These are phyloP conservation scores for Psettodes erumei DNA, from an alignment of 2,113 vertebrate genomes.

Conservation along the genomic window DNA sequence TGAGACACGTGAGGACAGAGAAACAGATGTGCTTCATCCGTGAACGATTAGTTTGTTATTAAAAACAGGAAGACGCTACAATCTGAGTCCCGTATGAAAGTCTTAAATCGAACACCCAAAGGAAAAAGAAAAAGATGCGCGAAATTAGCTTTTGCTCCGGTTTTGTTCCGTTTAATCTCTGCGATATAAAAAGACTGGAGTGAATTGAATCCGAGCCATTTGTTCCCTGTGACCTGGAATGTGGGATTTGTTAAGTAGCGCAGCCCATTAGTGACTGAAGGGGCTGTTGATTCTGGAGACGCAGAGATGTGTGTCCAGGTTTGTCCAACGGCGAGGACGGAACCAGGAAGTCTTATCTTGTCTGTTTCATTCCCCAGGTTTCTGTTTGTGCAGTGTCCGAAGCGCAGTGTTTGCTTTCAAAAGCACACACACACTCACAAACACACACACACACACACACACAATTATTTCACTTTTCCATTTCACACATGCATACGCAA, in stretches of 20 bases:
- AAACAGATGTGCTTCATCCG: too few relatives aligned
- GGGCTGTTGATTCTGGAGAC: not conserved
- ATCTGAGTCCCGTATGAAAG: not conserved
- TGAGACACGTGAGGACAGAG: not conserved
- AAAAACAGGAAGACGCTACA: not conserved
- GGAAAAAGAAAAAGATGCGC: not conserved
- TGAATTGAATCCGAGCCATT: not conserved
- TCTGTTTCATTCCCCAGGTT: too few relatives aligned
- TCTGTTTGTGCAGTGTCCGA: too few relatives aligned
- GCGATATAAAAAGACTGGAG: not conserved
- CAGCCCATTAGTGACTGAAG: not conserved
- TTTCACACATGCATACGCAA: not conserved
- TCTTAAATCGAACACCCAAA: not conserved
- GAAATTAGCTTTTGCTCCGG: not conserved
- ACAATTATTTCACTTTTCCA: not conserved
- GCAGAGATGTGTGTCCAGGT: not conserved
- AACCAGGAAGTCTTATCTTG: too few relatives aligned
- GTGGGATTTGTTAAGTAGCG: not conserved
- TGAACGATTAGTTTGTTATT: too few relatives aligned
- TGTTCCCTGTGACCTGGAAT: not conserved
- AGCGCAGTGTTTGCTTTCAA: too few relatives aligned
- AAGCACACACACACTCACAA: too few relatives aligned
- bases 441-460: too few relatives aligned
- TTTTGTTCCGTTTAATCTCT: slow-evolving; percentile 5
- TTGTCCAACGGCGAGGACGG: not conserved